A percentile compares a stretch with the other conserved stretches of the same genome.
Evolutionary conservation across 2,797 vertebrate genomes (phyloP).

Genomic region (Delichon dasypus): DNA sequence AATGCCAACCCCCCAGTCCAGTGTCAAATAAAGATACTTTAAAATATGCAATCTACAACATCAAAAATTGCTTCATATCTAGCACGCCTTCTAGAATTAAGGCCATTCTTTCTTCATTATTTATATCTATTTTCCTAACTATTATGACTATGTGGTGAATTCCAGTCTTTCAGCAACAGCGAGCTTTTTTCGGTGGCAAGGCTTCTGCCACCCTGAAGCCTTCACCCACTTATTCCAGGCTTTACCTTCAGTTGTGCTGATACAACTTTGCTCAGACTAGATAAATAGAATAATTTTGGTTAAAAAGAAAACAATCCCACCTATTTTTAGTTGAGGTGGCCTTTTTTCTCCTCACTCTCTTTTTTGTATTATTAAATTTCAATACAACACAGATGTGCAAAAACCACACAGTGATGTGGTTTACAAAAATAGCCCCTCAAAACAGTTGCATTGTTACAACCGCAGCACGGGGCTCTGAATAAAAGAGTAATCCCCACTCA

Average conservation of each 20-base stretch:
- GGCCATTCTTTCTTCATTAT: neutral
- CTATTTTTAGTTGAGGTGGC: neutral
- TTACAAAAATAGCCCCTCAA: constrained; percentile 31
- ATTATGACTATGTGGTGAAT: neutral
- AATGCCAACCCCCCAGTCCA: neutral
- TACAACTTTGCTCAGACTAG: neutral
- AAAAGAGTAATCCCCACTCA: constrained; percentile 13
- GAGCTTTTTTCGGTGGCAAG: neutral
- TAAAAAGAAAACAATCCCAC: constrained; percentile 22
- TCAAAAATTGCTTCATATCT: fast-evolving
- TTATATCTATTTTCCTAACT: neutral
- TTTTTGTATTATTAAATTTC: neutral
- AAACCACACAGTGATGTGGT: constrained; percentile 53
- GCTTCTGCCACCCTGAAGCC: neutral
- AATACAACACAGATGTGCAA: constrained; percentile 33
- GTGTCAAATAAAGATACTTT: neutral
- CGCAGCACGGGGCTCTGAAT: neutral
- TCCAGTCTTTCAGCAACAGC: neutral
- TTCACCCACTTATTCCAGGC: neutral
- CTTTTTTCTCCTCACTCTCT: neutral
- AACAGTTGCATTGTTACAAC: constrained; percentile 13
- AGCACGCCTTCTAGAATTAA: neutral
- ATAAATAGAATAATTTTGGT: constrained; percentile 7
- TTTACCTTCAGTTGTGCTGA: neutral
- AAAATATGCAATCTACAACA: neutral